Percentiles rank a stretch among this genome's conserved stretches.
Conservation (phyloP, 1,140 invertebrate species). For the Neoseiulus cucumeris region DNA sequence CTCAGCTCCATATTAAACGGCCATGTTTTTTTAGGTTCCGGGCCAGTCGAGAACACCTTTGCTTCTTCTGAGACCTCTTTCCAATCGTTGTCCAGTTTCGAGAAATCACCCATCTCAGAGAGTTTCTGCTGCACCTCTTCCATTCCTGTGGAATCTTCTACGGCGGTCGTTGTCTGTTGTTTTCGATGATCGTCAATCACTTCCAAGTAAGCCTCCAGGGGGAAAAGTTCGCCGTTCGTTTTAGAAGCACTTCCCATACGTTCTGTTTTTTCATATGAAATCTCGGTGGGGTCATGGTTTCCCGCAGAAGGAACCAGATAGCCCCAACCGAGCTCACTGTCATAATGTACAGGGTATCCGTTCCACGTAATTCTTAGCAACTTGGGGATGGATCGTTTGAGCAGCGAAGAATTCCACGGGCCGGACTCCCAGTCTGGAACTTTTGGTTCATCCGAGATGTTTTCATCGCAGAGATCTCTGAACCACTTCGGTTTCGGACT, state of each 20-base stretch:
- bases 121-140: neutral
- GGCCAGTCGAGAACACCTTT: neutral
- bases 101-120: neutral
- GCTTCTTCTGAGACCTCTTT: neutral
- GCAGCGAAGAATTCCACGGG: neutral
- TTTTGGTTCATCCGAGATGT: neutral
- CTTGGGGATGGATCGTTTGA: constrained; percentile 69
- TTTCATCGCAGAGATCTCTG: neutral
- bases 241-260: neutral
- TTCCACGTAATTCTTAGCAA: constrained; percentile 77
- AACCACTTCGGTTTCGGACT: neutral
- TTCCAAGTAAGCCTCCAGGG: constrained; percentile 13
- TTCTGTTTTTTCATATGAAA: neutral
- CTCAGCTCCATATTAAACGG: neutral
- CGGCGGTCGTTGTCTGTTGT: neutral
- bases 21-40: neutral
- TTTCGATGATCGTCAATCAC: constrained; percentile 10
- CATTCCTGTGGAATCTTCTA: neutral
- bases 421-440: neutral
- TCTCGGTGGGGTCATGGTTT: constrained; percentile 25
- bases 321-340: constrained; percentile 68
- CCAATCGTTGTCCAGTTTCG: neutral
- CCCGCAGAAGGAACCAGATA: constrained; percentile 47
- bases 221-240: neutral
- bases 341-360: constrained; percentile 68